Base-by-base conservation (phyloP, 2,113 vertebrate species). In the Ageneiosus marmoratus region DNA sequence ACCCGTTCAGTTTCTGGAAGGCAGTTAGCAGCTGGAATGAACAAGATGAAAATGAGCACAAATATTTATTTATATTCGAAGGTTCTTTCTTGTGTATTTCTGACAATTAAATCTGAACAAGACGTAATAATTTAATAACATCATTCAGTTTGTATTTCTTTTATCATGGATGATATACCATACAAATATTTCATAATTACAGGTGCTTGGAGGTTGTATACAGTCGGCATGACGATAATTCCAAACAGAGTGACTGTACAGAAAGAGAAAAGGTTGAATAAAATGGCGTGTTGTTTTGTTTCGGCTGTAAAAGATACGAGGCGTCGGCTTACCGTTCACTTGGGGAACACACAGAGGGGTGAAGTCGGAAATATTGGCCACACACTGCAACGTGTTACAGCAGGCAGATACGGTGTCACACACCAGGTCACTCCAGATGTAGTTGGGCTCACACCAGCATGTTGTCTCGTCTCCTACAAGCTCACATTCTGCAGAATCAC, bases 381-480 rank as follows among this genome's bases (percentile, higher is more conserved):
- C 27, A 79, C 93, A 94, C 3, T 60, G 0, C 0, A 6, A 0
- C 0, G 62, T 56, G 5, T n/a, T 18, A 70, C 93, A 94, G 77
- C 93, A 94, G 12, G 13, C 15, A 24, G 22, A 22, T 4, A 41
- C 29, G 0, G 0, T 37, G 81, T 89, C 80, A 53, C 92, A 93
- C 34, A 92, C 88, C 0, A 77, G 4, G 1, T 92, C 91, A 76
- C 87, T 93, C 92, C 92, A 94, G 5, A 73, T 62, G 50, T 88
- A 91, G 0, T 58, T 85, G 0, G 0, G 0, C 24, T 86, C 69
- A 79, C 93, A 94, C 84, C 70, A 88, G 83, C 93, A 94, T 0
- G 0, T 81, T 0, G 58, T 27, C 0, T 77, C 16, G 0, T 63
- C 3, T 18, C 87, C 90, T 77, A 87, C 7, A 15, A 90, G 20